These are phyloP conservation scores for Coendou prehensilis DNA, from an alignment of 2,797 vertebrate genomes.

Conservation along the genomic window DNA sequence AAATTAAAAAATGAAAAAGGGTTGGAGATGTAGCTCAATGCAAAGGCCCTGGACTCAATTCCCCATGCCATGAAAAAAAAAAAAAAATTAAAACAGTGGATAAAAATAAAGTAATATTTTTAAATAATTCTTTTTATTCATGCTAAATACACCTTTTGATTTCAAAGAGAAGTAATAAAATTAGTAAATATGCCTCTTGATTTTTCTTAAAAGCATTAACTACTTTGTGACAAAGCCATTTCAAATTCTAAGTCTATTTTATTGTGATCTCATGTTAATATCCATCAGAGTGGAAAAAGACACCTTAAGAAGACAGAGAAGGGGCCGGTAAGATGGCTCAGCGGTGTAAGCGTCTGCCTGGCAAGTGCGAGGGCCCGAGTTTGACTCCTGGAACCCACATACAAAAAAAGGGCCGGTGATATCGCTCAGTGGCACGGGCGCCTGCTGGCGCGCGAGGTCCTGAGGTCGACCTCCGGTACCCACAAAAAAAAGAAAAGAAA, in stretches of 20 bases:
- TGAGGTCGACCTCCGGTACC: too few relatives aligned
- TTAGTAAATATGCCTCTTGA: background rate
- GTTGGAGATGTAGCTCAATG: background rate
- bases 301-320: background rate
- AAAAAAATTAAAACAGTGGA: background rate
- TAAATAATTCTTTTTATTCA: conserved; percentile 7
- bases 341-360: too few relatives aligned
- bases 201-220: background rate
- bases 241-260: background rate
- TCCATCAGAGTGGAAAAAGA: background rate
- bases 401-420: too few relatives aligned
- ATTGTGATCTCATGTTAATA: background rate
- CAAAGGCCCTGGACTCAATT: background rate
- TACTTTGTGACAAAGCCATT: background rate
- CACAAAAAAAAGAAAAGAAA: too few relatives aligned
- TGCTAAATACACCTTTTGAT: background rate
- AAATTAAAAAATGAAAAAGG: background rate
- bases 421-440: too few relatives aligned
- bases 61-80: background rate
- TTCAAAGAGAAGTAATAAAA: background rate
- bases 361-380: too few relatives aligned
- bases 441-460: too few relatives aligned
- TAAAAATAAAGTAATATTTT: background rate
- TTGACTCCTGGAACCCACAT: too few relatives aligned
- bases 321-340: too few relatives aligned